Evolutionary conservation across 2,113 vertebrate species (phyloP).

Genomic region (Cepphus grylle): DNA sequence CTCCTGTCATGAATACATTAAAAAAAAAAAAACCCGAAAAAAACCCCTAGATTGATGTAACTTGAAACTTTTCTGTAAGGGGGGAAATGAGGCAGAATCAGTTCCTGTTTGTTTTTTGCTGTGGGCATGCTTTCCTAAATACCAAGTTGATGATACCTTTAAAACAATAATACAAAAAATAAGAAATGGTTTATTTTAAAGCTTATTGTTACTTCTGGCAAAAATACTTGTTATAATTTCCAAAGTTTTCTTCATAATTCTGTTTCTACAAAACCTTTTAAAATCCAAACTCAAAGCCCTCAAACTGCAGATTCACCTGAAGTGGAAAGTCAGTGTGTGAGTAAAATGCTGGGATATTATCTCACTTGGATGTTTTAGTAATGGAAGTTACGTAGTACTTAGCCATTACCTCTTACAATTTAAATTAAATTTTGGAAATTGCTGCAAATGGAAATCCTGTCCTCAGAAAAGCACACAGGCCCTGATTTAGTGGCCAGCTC

Average conservation of each 20-base stretch:
- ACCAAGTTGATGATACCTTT: not conserved
- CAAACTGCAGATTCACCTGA: not conserved
- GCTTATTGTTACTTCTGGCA: not conserved
- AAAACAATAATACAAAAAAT: not conserved
- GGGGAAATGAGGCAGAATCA: not conserved
- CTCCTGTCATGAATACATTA: not conserved
- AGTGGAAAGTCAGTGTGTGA: not conserved
- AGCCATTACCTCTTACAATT: constrained; percentile 50
- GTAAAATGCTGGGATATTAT: not conserved
- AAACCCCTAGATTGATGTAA: not conserved
- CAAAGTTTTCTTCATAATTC: not conserved
- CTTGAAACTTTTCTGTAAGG: not conserved
- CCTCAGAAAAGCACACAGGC: constrained; percentile 30
- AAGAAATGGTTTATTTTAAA: not conserved
- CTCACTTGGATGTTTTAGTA: constrained; percentile 10
- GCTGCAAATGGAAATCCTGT: constrained; percentile 43
- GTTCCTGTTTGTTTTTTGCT: not conserved
- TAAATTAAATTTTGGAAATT: constrained; percentile 58
- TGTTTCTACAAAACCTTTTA: not conserved
- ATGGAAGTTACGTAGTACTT: constrained; percentile 5
- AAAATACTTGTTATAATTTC: not conserved
- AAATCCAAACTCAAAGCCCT: not conserved
- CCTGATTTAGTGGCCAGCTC: constrained; percentile 11
- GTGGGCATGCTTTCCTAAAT: not conserved
- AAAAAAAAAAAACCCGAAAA: not conserved